Percentiles rank a stretch among this genome's conserved stretches.
Conservation (phyloP, 2,113 vertebrate genomes). For the Trichomycterus rosablanca region DNA sequence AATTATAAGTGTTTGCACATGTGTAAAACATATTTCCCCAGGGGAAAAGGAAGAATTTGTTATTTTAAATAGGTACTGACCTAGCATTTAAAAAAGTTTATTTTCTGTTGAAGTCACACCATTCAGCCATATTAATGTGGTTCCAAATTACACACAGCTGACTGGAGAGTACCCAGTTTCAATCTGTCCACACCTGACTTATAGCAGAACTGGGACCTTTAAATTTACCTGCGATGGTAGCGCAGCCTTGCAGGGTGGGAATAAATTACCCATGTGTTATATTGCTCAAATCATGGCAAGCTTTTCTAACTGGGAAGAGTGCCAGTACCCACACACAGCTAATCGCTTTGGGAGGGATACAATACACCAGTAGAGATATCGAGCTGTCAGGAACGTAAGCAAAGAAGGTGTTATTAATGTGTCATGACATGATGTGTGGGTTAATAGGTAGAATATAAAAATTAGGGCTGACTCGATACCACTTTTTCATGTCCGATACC, state of each 20-base stretch:
- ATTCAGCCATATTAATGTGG: constrained; percentile 19
- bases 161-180: constrained; percentile 24
- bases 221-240: constrained; percentile 38
- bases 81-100: constrained; percentile 16
- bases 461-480: too few relatives aligned
- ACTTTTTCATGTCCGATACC: too few relatives aligned
- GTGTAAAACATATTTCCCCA: constrained; percentile 21
- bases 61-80: constrained; percentile 42
- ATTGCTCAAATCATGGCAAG: constrained; percentile 43
- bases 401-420: constrained; percentile 9
- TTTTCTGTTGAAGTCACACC: constrained; percentile 34
- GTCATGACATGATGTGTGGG: neutral
- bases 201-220: constrained; percentile 42
- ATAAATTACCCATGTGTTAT: constrained; percentile 43
- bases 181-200: constrained; percentile 31
- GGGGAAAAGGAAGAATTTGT: constrained; percentile 26
- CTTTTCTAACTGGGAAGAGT: constrained; percentile 33
- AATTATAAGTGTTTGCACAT: constrained; percentile 30
- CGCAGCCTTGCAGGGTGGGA: constrained; percentile 8
- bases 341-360: neutral
- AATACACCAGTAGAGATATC: constrained; percentile 14
- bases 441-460: too few relatives aligned
- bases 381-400: constrained; percentile 10
- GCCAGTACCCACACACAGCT: constrained; percentile 36
- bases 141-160: constrained; percentile 40